Evolutionary conservation across 2,888 invertebrate genomes (phyloP).

Genomic region (Noctua janthe): DNA sequence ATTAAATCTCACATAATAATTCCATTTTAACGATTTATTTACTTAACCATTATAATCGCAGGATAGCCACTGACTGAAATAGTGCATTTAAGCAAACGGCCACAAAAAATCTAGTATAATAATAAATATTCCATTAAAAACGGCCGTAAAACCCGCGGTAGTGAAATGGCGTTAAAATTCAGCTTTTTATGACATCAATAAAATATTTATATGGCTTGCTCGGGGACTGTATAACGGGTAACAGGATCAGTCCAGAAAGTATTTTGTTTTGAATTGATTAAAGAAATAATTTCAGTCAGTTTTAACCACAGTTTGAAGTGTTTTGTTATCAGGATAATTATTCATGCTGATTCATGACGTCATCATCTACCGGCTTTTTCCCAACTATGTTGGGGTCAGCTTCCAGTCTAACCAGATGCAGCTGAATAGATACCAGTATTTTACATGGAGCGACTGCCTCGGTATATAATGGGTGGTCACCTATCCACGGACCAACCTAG

Average conservation of each 20-base stretch:
- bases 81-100: conserved; percentile 55
- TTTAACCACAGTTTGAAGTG: no score
- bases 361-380: no score
- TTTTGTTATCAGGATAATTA: no score
- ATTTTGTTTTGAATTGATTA: background rate
- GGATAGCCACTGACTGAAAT: conserved; percentile 25
- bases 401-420: no score
- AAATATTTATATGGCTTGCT: conserved; percentile 56
- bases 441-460: no score
- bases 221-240: conserved; percentile 5
- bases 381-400: no score
- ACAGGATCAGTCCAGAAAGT: background rate
- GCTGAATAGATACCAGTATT: no score
- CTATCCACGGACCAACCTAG: no score
- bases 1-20: background rate
- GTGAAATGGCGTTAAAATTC: conserved; percentile 77
- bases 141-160: conserved; percentile 71
- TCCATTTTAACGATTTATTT: conserved; percentile 20
- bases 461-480: no score
- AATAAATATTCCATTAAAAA: conserved; percentile 73
- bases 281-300: background rate
- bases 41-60: conserved; percentile 4
- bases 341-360: no score
- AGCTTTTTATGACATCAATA: conserved; percentile 71
- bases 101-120: conserved; percentile 63